These are phyloP conservation scores for Microcebus lehilahytsara DNA, from an alignment of 2,113 vertebrate species.

Conservation along the genomic window DNA sequence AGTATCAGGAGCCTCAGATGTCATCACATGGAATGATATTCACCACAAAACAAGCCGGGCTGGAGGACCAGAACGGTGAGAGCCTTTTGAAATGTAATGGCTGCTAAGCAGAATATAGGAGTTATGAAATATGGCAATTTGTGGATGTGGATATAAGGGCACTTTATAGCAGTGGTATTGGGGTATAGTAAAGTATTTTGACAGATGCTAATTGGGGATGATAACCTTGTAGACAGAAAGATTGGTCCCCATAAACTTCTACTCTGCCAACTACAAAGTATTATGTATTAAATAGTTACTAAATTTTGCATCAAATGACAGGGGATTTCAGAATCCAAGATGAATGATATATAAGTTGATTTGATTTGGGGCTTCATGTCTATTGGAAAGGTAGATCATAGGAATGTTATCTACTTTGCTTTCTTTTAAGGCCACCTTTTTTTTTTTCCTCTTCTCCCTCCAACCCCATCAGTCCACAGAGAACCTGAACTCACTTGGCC, in stretches of 20 bases:
- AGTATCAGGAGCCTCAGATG: conserved; percentile 22
- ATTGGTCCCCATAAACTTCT: background rate
- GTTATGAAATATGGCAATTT: background rate
- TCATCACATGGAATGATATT: conserved; percentile 95
- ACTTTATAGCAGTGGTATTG: background rate
- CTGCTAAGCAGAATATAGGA: background rate
- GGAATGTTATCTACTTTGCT: background rate
- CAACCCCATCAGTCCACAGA: background rate
- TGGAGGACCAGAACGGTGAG: conserved; percentile 84
- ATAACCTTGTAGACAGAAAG: background rate
- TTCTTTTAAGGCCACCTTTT: conserved; percentile 23
- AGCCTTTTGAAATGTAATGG: conserved; percentile 5
- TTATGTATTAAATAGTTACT: background rate
- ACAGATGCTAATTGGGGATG: background rate
- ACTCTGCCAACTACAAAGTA: background rate
- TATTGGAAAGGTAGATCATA: background rate
- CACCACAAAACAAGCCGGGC: conserved; percentile 87
- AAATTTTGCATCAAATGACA: background rate
- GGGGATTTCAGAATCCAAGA: background rate
- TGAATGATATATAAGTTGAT: background rate
- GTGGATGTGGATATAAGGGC: background rate
- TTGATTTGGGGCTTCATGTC: background rate
- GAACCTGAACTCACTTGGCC: background rate
- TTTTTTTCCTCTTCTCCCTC: background rate
- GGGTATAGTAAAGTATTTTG: background rate